Conservation (phyloP, 2,888 invertebrate genomes). For the Oeneis ivallda region DNA sequence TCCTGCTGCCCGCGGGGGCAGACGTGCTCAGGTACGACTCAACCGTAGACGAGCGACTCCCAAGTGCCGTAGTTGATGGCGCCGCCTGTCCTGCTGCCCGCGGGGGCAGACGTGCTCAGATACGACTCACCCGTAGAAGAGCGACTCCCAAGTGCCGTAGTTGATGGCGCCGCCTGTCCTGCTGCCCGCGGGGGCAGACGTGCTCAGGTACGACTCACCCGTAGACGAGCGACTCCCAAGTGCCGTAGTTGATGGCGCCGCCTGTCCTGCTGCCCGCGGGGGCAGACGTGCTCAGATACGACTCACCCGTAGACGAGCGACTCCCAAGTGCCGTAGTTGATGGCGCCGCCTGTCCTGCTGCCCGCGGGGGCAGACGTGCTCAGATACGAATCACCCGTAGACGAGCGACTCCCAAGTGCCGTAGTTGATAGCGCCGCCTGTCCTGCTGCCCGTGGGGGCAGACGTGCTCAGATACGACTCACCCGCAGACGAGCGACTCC, state of each 20-base stretch:
- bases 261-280: conserved; percentile 48
- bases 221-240: conserved; percentile 94
- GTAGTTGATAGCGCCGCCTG: conserved; percentile 84
- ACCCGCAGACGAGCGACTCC: no score
- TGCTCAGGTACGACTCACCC: conserved; percentile 84
- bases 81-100: conserved; percentile 57
- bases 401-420: conserved; percentile 80
- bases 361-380: conserved; percentile 46
- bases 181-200: conserved; percentile 49
- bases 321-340: conserved; percentile 95
- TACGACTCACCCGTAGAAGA: conserved; percentile 87
- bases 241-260: conserved; percentile 88
- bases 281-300: conserved; percentile 78
- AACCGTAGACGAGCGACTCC: conserved; percentile 92
- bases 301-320: conserved; percentile 88
- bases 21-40: conserved; percentile 78
- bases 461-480: no score
- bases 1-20: conserved; percentile 49
- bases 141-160: conserved; percentile 95
- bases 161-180: conserved; percentile 78
- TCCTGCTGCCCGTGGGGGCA: conserved; percentile 49
- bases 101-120: conserved; percentile 57
- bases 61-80: conserved; percentile 92
- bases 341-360: conserved; percentile 54
- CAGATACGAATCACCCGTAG: no score